Base-by-base conservation (phyloP, 2,888 invertebrate genomes). In the Drosophila mettleri region DNA sequence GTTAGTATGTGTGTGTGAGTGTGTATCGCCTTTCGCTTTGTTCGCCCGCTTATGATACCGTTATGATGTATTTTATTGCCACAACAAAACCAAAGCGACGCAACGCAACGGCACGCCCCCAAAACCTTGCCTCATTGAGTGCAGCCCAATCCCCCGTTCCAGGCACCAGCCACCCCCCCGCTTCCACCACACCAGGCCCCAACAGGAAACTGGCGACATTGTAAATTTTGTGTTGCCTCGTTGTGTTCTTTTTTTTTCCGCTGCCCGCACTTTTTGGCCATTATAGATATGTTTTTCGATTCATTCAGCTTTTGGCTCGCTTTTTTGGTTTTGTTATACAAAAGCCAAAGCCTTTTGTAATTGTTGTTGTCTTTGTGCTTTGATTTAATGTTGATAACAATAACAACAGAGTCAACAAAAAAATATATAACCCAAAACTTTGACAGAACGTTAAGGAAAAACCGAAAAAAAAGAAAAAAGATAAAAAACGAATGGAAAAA, bases 31-130 rank as follows among this genome's bases (percentile, higher is more conserved):
- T 69, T 80, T 74, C 81, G 86, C 88, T 88, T 88, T 88, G 89
- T 85, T 88, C 81, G 86, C 83, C 71, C 83, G 88, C 88, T 86
- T 86, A 89, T 86, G 89, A 86, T 89, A 89, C 86, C 89, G 88
- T 86, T 86, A 86, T 86, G 89, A 86, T 86, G 89, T 86, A 86
- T 89, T 86, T 86, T 86, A 86, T 86, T 86, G 86, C 86, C 86
- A 74, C 78, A 88, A 78, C 89, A 86, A 78, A 86, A 78, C 82
- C 85, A 74, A 85, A 80, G 54, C 62, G 62, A 66, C 24, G 62
- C 54, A 61, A 73, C 66, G 70, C 72, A 77, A 72, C 68, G 65
- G 54, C 78, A 67, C 74, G 67, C 78, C 78, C 74, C 77, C 74
- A 48, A 34, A 14, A 1, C 20, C 1, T 51, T 36, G 51, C 61